A percentile compares a stretch with the other conserved stretches of the same genome.
Evolutionary conservation across 2,888 invertebrate genomes (phyloP).

Genomic region (Muscina levida): DNA sequence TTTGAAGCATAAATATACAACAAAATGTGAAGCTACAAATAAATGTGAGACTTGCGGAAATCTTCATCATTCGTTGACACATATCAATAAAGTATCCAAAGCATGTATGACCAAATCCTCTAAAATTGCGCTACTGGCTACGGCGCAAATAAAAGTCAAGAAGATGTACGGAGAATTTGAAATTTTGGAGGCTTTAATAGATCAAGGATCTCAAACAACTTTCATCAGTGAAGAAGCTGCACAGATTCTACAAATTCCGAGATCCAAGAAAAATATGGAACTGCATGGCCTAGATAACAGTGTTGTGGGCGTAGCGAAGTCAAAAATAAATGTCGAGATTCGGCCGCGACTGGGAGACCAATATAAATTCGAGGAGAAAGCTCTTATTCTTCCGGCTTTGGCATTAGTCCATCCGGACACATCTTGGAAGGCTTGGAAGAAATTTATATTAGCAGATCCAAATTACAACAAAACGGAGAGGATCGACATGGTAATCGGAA

Average conservation of each 20-base stretch:
- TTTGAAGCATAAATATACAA: background rate
- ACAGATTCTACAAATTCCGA: too few relatives aligned
- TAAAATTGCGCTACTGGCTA: background rate
- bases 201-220: conserved; percentile 30
- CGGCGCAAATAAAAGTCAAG: background rate
- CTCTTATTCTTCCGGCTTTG: too few relatives aligned
- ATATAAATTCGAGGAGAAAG: too few relatives aligned
- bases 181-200: conserved; percentile 18
- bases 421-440: too few relatives aligned
- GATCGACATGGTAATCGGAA: conserved; percentile 53
- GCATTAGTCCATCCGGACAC: background rate
- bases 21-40: background rate
- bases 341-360: too few relatives aligned
- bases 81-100: background rate
- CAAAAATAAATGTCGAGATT: background rate
- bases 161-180: background rate
- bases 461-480: conserved; percentile 49
- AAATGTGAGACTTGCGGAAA: background rate
- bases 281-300: too few relatives aligned
- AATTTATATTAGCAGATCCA: conserved; percentile 36
- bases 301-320: background rate
- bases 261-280: too few relatives aligned
- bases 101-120: background rate
- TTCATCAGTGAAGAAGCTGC: background rate
- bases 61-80: background rate